A percentile compares a stretch with the other conserved stretches of the same genome.
Conservation (phyloP, 23 tunicate genomes). For the Diplosoma virens region DNA sequence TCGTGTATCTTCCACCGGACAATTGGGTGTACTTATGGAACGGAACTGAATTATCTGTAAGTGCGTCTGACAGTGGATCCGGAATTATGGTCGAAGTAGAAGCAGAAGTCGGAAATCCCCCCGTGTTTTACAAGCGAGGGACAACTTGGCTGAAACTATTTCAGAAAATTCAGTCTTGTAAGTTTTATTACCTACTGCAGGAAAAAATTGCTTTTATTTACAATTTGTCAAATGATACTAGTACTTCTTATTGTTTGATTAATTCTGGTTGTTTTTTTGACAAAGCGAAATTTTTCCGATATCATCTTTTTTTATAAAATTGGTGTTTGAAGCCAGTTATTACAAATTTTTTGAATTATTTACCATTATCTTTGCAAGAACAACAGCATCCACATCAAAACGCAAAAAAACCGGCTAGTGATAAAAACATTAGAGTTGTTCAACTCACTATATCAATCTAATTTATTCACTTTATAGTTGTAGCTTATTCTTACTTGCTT, state of each 20-base stretch:
- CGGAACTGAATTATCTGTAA: constrained; percentile 22
- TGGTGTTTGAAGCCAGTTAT: too few species aligned
- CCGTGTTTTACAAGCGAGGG: constrained; percentile 66
- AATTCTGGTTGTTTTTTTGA: neutral
- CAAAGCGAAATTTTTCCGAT: neutral
- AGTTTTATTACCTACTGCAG: too few species aligned
- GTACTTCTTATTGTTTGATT: neutral
- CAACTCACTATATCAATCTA: too few species aligned
- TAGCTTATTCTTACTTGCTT: too few species aligned
- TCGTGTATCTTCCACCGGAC: constrained; percentile 81
- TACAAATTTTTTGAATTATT: too few species aligned
- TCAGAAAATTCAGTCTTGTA: constrained; percentile 37
- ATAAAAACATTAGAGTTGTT: too few species aligned
- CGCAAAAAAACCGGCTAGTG: too few species aligned
- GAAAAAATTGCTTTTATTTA: neutral
- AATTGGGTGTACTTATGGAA: constrained; percentile 83
- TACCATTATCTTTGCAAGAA: too few species aligned
- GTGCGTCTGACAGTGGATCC: neutral
- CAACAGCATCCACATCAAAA: too few species aligned
- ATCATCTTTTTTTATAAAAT: too few species aligned
- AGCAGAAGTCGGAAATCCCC: constrained; percentile 74
- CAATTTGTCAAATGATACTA: neutral
- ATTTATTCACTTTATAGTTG: too few species aligned
- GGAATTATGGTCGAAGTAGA: constrained; percentile 42
- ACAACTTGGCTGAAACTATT: constrained; percentile 44